phyloP scores from a whole-genome alignment of 2,797 vertebrate genomes.

The Chlorospingus flavigularis region DNA sequence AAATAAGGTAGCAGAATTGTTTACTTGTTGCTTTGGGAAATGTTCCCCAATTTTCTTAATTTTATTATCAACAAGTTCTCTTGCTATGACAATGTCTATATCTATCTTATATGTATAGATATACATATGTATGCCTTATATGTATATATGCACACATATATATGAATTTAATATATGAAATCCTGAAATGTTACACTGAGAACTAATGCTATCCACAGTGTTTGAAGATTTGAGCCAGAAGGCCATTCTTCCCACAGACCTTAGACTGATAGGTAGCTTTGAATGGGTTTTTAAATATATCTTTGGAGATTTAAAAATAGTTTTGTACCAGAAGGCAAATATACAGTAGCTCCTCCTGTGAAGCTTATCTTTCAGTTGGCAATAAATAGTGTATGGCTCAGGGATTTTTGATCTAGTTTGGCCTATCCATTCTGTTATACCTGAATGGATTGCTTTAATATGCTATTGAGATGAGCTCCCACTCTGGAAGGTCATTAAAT shows the following conservation, averaged over 20 bases:
- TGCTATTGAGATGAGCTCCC: constrained; percentile 29
- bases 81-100: not conserved
- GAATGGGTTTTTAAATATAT: constrained; percentile 2
- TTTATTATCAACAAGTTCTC: not conserved
- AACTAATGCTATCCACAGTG: not conserved
- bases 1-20: not conserved
- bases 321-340: constrained; percentile 44
- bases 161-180: not conserved
- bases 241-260: not conserved
- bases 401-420: constrained; percentile 55
- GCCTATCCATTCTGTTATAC: constrained; percentile 44
- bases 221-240: not conserved
- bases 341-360: not conserved
- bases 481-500: constrained; percentile 43
- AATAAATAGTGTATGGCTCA: constrained; percentile 19
- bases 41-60: not conserved
- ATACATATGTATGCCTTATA: too few relatives aligned
- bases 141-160: too few relatives aligned
- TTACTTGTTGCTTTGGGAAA: not conserved
- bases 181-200: not conserved
- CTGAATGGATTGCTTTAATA: constrained; percentile 61
- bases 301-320: constrained; percentile 36
- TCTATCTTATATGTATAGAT: not conserved
- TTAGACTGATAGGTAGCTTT: not conserved
- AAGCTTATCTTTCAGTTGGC: constrained; percentile 47